Conservation (phyloP, 2,797 vertebrate genomes). For the Podargus strigoides region DNA sequence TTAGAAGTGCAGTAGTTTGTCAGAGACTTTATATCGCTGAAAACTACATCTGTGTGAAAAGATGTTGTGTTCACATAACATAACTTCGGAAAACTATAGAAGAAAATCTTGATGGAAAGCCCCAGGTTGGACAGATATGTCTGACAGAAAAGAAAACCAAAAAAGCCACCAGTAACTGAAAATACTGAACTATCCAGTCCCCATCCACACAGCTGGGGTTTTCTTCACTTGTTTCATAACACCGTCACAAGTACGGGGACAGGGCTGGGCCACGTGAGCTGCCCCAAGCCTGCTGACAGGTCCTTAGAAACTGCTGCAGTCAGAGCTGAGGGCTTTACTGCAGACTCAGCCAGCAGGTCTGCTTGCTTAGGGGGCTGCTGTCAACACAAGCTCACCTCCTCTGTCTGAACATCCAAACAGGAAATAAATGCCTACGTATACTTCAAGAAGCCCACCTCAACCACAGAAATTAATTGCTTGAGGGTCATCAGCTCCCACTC, state of each 20-base stretch:
- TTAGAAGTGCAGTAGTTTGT: neutral
- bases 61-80: neutral
- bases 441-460: neutral
- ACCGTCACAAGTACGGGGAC: neutral
- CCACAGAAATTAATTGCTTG: neutral
- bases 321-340: neutral
- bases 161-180: neutral
- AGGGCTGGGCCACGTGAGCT: rapidly evolving
- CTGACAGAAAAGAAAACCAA: neutral
- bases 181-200: neutral
- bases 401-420: neutral
- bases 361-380: rapidly evolving
- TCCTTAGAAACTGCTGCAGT: neutral
- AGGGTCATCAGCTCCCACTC: neutral
- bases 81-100: neutral
- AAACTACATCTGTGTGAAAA: neutral
- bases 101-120: neutral
- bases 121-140: neutral
- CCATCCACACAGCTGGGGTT: neutral
- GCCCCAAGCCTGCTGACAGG: neutral
- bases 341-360: neutral
- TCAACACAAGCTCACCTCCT: neutral
- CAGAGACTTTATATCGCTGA: neutral
- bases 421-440: neutral
- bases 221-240: neutral